phyloP scores from a whole-genome alignment of 2,113 vertebrate species.

The Lagopus leucura region DNA sequence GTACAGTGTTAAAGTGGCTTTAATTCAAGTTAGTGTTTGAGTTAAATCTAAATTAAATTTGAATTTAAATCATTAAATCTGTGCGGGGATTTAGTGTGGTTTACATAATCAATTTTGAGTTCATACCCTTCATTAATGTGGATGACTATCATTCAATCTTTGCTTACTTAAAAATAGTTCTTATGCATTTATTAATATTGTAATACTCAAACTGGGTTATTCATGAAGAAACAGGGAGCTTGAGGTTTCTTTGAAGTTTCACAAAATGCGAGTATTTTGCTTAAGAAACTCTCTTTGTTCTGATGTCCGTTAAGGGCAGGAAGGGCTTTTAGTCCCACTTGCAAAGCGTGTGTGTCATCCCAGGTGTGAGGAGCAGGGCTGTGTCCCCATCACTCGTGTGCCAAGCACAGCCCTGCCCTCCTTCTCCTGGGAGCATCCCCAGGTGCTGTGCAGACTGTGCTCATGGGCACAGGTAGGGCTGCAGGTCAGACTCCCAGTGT shows the following conservation, averaged over 20 bases:
- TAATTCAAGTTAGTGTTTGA: conserved; percentile 69
- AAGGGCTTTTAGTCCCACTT: conserved; percentile 23
- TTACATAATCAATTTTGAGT: conserved; percentile 74
- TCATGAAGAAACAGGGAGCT: conserved; percentile 32
- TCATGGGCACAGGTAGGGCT: too few relatives aligned
- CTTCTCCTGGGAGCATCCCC: background rate
- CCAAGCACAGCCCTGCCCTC: background rate
- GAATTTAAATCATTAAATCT: conserved; percentile 75
- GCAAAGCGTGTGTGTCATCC: background rate
- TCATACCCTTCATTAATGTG: conserved; percentile 71
- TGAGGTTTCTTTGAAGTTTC: conserved; percentile 53
- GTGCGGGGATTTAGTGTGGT: conserved; percentile 39
- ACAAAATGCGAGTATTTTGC: conserved; percentile 8
- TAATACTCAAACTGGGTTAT: conserved; percentile 51
- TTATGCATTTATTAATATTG: conserved; percentile 70
- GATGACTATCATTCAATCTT: conserved; percentile 60
- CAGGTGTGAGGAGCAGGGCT: background rate
- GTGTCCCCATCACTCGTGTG: background rate
- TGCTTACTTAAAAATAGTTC: conserved; percentile 71
- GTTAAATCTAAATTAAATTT: conserved; percentile 74
- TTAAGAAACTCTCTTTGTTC: conserved; percentile 25
- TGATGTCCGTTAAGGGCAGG: background rate
- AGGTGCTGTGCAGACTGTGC: fast-evolving
- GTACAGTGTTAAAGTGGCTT: conserved; percentile 63
- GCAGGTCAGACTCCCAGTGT: background rate